phyloP scores from a whole-genome alignment of 2,888 invertebrate species.

The Apodemia mormo region DNA sequence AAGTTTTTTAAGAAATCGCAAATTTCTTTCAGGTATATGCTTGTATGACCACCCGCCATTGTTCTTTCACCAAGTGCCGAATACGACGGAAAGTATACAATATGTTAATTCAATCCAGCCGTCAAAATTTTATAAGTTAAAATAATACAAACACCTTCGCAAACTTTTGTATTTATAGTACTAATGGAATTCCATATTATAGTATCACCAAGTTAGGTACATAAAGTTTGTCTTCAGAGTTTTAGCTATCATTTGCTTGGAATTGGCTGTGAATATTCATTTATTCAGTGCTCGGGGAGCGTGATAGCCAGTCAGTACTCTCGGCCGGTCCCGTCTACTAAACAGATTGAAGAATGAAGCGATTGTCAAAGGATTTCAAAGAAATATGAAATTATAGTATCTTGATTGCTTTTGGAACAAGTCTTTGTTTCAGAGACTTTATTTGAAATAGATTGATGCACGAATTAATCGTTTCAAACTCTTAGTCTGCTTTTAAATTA shows the following conservation, averaged over 20 bases:
- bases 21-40: too few species aligned
- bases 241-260: neutral
- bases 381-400: constrained; percentile 1
- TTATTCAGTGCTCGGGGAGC: constrained; percentile 2
- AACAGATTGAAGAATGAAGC: constrained; percentile 8
- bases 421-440: neutral
- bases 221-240: constrained; percentile 1
- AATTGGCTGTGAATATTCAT: constrained; percentile 16
- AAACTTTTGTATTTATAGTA: constrained; percentile 4
- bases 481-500: too few species aligned
- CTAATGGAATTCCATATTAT: neutral
- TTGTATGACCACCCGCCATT: too few species aligned
- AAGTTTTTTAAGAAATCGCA: too few species aligned
- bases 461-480: too few species aligned
- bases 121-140: neutral
- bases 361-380: constrained; percentile 11
- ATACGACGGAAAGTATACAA: too few species aligned
- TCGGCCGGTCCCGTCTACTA: neutral
- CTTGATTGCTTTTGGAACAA: constrained; percentile 8
- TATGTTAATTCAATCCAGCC: neutral
- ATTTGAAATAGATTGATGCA: neutral
- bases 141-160: neutral
- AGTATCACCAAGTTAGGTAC: neutral
- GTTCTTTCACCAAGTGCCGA: too few species aligned
- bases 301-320: neutral